Percentiles rank a stretch among this genome's conserved stretches.
Conservation (phyloP, 2,113 vertebrate genomes). For the Trochalopteron elliotii region DNA sequence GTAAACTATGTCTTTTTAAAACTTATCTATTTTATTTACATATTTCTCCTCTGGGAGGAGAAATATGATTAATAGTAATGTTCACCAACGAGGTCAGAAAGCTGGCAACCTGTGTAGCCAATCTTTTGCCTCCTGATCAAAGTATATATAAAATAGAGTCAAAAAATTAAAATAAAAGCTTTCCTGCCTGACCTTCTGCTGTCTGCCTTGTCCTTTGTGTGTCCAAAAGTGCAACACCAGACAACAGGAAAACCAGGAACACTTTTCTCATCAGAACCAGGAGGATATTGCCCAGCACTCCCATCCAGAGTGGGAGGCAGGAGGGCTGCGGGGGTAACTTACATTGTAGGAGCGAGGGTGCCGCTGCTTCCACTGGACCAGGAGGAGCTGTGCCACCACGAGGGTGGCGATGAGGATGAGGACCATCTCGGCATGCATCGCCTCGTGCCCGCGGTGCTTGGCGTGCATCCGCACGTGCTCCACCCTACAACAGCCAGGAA, state of each 20-base stretch:
- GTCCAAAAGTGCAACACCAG: no score
- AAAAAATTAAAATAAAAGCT: no score
- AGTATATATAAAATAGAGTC: no score
- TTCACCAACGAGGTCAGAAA: no score
- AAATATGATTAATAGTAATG: no score
- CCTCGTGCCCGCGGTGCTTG: slow-evolving; percentile 96
- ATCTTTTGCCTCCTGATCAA: no score
- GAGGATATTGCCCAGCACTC: rapidly evolving
- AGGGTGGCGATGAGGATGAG: slow-evolving; percentile 97
- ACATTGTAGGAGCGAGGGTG: slow-evolving; percentile 98
- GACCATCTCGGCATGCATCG: slow-evolving; percentile 99
- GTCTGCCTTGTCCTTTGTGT: no score
- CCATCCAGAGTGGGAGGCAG: rapidly evolving
- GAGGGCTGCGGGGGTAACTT: slow-evolving; percentile 48
- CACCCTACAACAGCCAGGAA: slow-evolving; percentile 76
- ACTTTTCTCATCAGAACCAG: neutral
- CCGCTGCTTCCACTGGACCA: slow-evolving; percentile 98
- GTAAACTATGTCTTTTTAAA: no score
- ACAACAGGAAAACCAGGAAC: neutral
- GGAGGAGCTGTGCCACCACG: slow-evolving; percentile 91
- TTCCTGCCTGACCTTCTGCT: no score
- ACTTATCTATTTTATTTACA: no score
- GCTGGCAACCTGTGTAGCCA: no score
- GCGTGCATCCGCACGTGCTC: slow-evolving; percentile 97
- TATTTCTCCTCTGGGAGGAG: no score